Evolutionary conservation across 2,113 vertebrate species (phyloP), one percentile per base, ranked within the genome.

Genomic region (Nicator chloris): DNA sequence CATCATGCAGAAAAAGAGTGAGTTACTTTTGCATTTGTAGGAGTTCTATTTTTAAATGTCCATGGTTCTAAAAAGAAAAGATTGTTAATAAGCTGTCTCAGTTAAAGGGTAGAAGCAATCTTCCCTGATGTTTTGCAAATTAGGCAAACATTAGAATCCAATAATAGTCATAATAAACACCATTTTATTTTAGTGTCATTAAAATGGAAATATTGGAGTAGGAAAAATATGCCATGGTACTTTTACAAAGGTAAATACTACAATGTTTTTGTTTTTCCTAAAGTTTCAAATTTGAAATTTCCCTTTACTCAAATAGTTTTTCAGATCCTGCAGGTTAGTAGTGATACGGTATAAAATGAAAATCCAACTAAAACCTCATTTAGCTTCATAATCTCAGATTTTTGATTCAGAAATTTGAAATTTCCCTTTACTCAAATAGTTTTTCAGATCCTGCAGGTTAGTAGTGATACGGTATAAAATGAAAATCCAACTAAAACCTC

Each of bases 1-100:
- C 97, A 98, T 99, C 94, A 72, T 98, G 80, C 95, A 97, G 90
- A 98, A 97, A 53, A 98, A 98, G 80, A 97, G 98, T 99, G 92
- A 97, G 98, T 97, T 81, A 73, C 39, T 81, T 78, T 69, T 88
- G 66, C 28, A 31, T 88, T 92, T 83, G 64, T 51, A 47, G 49
- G 92, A 81, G 76, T 65, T 57, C 69, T 80, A 69, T 56, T 91
- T 93, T 92, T 78, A 78, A 94, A 60, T 42, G 65, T 35, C 80
- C 20, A 2, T 35, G 33, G 49, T 64, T 90, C 49, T 83, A 81
- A 92, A 93, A 82, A 79, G n/a, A 76, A 61, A 64, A 87, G 31
- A 26, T 33, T 81, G 39, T 79, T 93, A 88, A 86, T 93, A 82
- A 93, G 71, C 64, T 96, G 51, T 88, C 56, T 73, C 40, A 76